Evolutionary conservation across 2,797 vertebrate species (phyloP), one percentile per base, ranked within the genome.

Genomic region (Phalanger gymnotis): DNA sequence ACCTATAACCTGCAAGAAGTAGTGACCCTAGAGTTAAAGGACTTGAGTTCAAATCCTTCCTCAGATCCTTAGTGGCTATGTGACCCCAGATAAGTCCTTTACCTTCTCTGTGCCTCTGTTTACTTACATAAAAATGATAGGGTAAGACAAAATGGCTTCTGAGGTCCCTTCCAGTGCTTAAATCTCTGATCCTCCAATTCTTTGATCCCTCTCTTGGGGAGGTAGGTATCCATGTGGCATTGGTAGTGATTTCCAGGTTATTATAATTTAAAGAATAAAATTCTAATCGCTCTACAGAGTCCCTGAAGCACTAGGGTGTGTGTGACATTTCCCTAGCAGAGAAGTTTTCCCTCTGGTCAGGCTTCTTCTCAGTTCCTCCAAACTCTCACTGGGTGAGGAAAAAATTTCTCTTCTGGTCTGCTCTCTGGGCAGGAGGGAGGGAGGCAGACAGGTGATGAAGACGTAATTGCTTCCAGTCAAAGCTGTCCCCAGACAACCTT

Each of bases 401-500:
- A 87, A 22, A 47, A 47, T 10, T 51, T 81, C 19, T 27, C 40
- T 87, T 87, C 11, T 87, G 73, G 73, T 87, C 25, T 87, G 9
- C 22, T 87, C 22, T 87, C 9, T 51, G 40, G 40, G 25, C 3
- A 87, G 73, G 47, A 87, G 40, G 40, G 73, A 87, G 40, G 40
- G 40, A 34, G 53, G 52, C 25, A 95, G 90, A 25, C 53, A 90
- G 53, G 90, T 53, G 90, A 90, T 90, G 90, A 90, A 4, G 40
- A 92, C 95, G 90, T 93, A 94, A 93, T 93, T 73, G 13, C 55
- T 95, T n/a, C 93, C 16, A 73, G 16, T 73, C 61, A 73, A 73
- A n/a, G 61, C 7, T 73, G 54, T 66, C 89, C 94, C 87, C 16
- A 2, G 91, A 94, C 91, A 95, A 90, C 96, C 90, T 97, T 96